Conservation (phyloP, 2,888 invertebrate genomes). For the Fragum fragum region DNA sequence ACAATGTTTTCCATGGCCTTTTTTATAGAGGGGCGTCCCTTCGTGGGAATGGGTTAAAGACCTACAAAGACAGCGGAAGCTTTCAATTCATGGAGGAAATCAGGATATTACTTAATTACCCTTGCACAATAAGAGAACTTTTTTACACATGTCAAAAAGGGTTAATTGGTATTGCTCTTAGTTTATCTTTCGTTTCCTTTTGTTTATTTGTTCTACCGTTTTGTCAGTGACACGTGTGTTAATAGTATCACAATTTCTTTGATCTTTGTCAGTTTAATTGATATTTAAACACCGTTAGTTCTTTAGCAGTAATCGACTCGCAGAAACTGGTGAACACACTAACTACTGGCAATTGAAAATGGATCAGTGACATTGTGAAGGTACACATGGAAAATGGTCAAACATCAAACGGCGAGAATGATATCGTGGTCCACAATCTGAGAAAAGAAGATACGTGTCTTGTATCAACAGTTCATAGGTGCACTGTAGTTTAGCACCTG, state of each 20-base stretch:
- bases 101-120: not conserved
- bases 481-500: no score
- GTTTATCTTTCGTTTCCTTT: constrained; percentile 5
- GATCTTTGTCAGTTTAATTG: constrained; percentile 1
- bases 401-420: not conserved
- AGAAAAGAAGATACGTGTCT: no score
- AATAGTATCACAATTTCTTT: not conserved
- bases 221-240: constrained; percentile 2
- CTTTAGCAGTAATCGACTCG: not conserved
- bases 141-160: not conserved
- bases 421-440: not conserved
- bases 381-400: not conserved
- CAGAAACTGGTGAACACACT: not conserved
- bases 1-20: no score
- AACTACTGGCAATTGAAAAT: not conserved
- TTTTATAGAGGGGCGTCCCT: no score
- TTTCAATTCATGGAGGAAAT: no score
- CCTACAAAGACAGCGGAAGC: no score
- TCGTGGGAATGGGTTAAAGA: no score
- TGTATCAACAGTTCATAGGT: no score
- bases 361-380: not conserved
- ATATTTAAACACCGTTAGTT: not conserved
- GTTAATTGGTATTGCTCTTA: constrained; percentile 2
- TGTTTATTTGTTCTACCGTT: not conserved
- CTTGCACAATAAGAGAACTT: not conserved